Conservation (phyloP, 2,113 vertebrate genomes). For the Callorhinus ursinus region DNA sequence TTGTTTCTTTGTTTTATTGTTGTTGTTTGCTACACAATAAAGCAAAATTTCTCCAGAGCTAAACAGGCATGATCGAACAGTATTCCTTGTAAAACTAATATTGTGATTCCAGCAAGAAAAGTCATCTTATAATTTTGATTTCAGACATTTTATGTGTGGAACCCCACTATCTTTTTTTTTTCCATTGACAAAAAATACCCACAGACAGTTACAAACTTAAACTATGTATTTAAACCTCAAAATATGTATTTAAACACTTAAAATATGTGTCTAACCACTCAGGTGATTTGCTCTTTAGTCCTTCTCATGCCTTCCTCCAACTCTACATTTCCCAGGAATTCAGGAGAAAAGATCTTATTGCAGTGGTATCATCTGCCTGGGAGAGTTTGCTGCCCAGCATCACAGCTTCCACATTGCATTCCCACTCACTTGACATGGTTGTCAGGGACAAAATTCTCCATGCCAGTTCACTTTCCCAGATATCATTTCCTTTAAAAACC, state of each 20-base stretch:
- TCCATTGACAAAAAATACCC: not conserved
- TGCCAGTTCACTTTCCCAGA: not conserved
- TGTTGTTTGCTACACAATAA: not conserved
- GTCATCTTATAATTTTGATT: not conserved
- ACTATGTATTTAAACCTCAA: not conserved
- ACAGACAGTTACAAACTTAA: not conserved
- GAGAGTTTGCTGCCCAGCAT: not conserved
- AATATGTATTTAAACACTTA: not conserved
- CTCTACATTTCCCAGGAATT: not conserved
- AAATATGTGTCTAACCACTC: not conserved
- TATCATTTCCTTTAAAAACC: not conserved
- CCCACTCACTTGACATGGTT: not conserved
- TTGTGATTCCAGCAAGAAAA: not conserved
- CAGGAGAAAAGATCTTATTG: not conserved
- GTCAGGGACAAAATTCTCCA: not conserved
- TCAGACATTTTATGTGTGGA: not conserved
- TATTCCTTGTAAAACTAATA: not conserved
- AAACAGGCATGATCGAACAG: not conserved
- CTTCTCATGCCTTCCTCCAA: not conserved
- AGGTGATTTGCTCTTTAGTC: not conserved
- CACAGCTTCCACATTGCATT: fast-evolving
- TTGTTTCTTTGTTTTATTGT: not conserved
- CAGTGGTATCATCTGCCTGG: too few species aligned
- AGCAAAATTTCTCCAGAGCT: not conserved
- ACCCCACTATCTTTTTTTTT: not conserved